Percentiles rank a stretch among this genome's conserved stretches.
Evolutionary conservation across 2,113 vertebrate species (phyloP).

Genomic region (Acanthisitta chloris): DNA sequence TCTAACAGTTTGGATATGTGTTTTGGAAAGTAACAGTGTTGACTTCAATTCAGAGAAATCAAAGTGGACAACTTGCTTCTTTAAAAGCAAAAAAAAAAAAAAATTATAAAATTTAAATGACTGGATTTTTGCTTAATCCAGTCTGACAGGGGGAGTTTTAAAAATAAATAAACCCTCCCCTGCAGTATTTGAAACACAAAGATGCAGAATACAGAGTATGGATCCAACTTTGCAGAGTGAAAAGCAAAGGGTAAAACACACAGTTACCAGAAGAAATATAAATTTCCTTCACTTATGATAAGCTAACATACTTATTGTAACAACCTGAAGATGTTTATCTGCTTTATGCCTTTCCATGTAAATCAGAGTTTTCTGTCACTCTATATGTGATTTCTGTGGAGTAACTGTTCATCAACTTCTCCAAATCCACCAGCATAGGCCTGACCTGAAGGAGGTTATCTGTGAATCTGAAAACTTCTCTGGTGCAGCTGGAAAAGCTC

Average conservation of each 20-base stretch:
- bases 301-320: not conserved
- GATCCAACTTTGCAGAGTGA: not conserved
- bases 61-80: not conserved
- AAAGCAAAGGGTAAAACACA: not conserved
- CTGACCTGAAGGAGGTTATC: constrained; percentile 16
- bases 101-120: not conserved
- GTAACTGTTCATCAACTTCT: constrained; percentile 10
- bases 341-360: not conserved
- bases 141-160: not conserved
- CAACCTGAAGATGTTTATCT: not conserved
- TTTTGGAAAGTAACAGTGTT: not conserved
- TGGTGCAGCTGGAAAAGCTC: constrained; percentile 51
- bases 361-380: not conserved
- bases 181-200: not conserved
- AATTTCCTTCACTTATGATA: not conserved
- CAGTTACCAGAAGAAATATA: not conserved
- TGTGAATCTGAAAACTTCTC: not conserved
- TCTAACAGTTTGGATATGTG: not conserved
- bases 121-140: not conserved
- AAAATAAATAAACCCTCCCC: constrained; percentile 32
- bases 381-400: not conserved
- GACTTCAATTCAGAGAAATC: not conserved
- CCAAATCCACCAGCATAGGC: not conserved
- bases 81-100: not conserved
- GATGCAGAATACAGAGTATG: not conserved